Conservation (phyloP, 2,113 vertebrate genomes). For the Coptodon bakossiorum region DNA sequence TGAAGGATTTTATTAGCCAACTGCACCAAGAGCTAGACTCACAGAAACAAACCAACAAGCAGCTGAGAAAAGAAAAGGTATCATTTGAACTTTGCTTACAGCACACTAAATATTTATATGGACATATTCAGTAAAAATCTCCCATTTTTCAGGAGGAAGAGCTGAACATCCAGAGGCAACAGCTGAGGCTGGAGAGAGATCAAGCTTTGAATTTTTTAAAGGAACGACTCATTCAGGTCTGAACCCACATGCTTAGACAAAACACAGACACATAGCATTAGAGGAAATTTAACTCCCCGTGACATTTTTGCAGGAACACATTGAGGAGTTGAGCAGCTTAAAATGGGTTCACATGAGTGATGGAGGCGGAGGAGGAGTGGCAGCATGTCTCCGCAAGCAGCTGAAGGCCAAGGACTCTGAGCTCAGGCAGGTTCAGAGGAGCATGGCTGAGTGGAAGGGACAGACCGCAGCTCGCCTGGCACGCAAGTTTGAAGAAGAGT, state of each 20-base stretch:
- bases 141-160: slow-evolving; percentile 57
- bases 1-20: slow-evolving; percentile 43
- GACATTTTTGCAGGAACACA: slow-evolving; percentile 65
- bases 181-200: slow-evolving; percentile 55
- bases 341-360: slow-evolving; percentile 34
- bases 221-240: slow-evolving; percentile 62
- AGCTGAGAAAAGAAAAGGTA: slow-evolving; percentile 61
- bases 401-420: slow-evolving; percentile 66
- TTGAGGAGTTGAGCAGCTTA: slow-evolving; percentile 69
- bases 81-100: neutral
- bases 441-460: slow-evolving; percentile 69
- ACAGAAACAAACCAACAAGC: slow-evolving; percentile 27
- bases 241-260: neutral
- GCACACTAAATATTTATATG: neutral
- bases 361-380: slow-evolving; percentile 19
- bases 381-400: slow-evolving; percentile 55
- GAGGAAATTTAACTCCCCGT: neutral
- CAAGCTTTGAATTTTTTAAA: slow-evolving; percentile 57
- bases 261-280: neutral
- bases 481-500: slow-evolving; percentile 64
- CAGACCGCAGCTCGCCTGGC: slow-evolving; percentile 64
- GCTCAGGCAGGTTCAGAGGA: slow-evolving; percentile 65
- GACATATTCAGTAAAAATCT: neutral
- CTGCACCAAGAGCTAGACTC: slow-evolving; percentile 57
- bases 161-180: slow-evolving; percentile 53